Base-by-base conservation (phyloP, 2,888 invertebrate genomes). In the Lasioglossum malachurum region DNA sequence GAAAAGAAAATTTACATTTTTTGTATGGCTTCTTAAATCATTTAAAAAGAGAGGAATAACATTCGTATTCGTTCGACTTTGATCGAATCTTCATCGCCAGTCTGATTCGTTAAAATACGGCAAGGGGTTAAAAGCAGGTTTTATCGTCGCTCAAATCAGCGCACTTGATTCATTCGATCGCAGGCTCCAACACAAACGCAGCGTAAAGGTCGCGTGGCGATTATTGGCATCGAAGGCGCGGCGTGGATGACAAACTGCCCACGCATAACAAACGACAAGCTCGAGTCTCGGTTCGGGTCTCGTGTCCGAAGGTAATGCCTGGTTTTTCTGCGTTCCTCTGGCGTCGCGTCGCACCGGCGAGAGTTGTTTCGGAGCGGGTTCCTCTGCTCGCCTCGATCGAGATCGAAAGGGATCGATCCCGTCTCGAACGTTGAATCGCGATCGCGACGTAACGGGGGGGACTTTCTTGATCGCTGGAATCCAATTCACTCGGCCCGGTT, bases 201-300 rank as follows among this genome's bases (percentile, higher is more conserved):
- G 53, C 53, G 23, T 72, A 86, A 87, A 87, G 80, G 87, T 86
- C 86, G 82, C 86, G 83, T 60, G 82, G 78, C 69, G 82, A 84
- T 82, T 80, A 75, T 77, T 57, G n/a, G 67, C 72, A 12, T 23
- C 69, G 85, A 75, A 83, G 86, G 79, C 80, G 64, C 78, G n/a
- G 38, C 46, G 67, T 49, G 38, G 60, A 84, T 75, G 84, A 84
- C 78, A 72, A 82, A 49, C 77, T 60, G 38, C 77, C 60, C 75
- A 83, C 79, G 77, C 77, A 64, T 72, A 38, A 69, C 69, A 23
- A 69, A 69, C 38, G 41, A 69, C 69, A 69, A 38, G 23, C 69
- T 41, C 38, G 69, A n/a, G 46, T 31, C 16, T 78, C 7, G 35
- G 35, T 71, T 31, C 71, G 46, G 46, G 53, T n/a, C 74, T 44